These are phyloP conservation scores for Dione vanillae DNA, from an alignment of 2,888 invertebrate species.

Conservation along the genomic window DNA sequence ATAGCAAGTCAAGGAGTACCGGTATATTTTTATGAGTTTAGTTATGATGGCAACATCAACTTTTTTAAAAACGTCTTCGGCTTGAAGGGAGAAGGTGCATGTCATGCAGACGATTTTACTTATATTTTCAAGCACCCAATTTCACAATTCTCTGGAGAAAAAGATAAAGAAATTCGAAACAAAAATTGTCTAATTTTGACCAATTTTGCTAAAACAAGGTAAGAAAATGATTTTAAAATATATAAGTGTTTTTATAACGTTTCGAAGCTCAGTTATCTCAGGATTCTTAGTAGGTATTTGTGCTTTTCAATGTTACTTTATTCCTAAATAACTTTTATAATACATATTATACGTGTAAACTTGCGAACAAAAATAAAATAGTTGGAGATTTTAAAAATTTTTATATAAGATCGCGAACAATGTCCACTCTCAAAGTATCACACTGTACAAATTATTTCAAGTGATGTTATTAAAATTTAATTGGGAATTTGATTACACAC, in stretches of 20 bases:
- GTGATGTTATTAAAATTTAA: too few relatives aligned
- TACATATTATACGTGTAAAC: too few relatives aligned
- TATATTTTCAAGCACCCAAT: constrained; percentile 46
- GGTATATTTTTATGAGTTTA: constrained; percentile 59
- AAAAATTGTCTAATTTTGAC: constrained; percentile 60
- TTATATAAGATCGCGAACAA: too few relatives aligned
- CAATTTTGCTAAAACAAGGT: constrained; percentile 63
- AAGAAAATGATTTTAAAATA: constrained; percentile 37
- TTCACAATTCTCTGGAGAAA: constrained; percentile 43
- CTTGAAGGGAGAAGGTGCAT: constrained; percentile 55
- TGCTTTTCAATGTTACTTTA: too few relatives aligned
- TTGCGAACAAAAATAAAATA: too few relatives aligned
- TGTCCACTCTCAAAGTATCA: too few relatives aligned
- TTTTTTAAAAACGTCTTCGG: constrained; percentile 49
- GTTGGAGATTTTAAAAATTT: too few relatives aligned
- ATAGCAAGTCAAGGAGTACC: constrained; percentile 51
- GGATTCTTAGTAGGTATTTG: too few relatives aligned
- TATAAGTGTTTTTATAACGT: neutral
- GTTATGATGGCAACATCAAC: constrained; percentile 60
- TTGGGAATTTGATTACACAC: too few relatives aligned
- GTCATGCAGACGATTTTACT: constrained; percentile 56
- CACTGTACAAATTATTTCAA: too few relatives aligned
- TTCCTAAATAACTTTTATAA: too few relatives aligned
- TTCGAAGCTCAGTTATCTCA: too few relatives aligned
- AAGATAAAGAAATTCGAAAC: constrained; percentile 47